These are phyloP conservation scores for Delia radicum DNA, from an alignment of 1,140 invertebrate genomes.

Conservation along the genomic window DNA sequence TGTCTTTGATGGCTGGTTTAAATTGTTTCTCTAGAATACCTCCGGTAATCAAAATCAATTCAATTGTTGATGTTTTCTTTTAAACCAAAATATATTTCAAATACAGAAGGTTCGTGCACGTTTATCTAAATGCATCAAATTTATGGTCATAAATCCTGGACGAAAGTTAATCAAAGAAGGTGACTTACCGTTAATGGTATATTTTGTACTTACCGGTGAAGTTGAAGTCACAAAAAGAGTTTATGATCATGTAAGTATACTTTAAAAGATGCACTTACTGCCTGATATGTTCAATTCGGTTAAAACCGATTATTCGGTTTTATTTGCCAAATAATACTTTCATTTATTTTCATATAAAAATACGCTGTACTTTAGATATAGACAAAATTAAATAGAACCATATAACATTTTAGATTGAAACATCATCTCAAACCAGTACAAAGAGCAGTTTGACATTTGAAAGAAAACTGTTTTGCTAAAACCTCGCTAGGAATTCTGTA, in stretches of 20 bases:
- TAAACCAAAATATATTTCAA: too few species aligned
- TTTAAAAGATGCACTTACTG: not conserved
- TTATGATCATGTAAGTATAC: slow-evolving; percentile 17
- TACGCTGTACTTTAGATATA: too few species aligned
- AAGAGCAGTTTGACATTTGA: too few species aligned
- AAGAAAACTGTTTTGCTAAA: too few species aligned
- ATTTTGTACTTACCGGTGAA: slow-evolving; percentile 45
- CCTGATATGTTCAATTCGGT: too few species aligned
- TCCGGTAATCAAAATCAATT: slow-evolving; percentile 31
- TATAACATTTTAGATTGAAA: too few species aligned
- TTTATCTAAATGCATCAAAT: slow-evolving; percentile 34
- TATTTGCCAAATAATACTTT: not conserved
- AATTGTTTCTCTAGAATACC: slow-evolving; percentile 41
- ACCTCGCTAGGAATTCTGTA: too few species aligned
- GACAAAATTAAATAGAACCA: too few species aligned
- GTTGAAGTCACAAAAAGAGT: slow-evolving; percentile 36
- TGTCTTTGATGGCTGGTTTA: slow-evolving; percentile 34
- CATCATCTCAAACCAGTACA: too few species aligned
- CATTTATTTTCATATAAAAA: too few species aligned
- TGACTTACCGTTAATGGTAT: slow-evolving; percentile 34
- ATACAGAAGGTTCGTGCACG: slow-evolving; percentile 46
- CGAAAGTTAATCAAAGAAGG: slow-evolving; percentile 40
- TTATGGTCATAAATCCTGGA: slow-evolving; percentile 33
- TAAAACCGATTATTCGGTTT: too few species aligned
- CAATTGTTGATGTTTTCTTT: not conserved